Base-by-base conservation (phyloP, 2,888 invertebrate genomes). In the Zelleria hepariella region DNA sequence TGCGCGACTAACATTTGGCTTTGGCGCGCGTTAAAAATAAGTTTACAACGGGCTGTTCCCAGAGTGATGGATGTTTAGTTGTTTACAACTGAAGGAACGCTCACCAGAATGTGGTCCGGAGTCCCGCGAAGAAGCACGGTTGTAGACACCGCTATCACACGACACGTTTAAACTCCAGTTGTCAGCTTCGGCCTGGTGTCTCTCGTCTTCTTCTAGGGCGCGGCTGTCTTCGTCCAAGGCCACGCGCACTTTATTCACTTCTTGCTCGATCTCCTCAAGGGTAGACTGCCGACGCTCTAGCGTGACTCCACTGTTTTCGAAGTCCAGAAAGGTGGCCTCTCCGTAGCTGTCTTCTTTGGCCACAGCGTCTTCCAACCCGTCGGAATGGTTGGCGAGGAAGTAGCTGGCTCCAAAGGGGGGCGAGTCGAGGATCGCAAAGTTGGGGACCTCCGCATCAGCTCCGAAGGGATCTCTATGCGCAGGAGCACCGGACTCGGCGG, bases 101-200 rank as follows among this genome's bases (percentile, higher is more conserved):
- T 82, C 62, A 89, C 89, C 88, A 64, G 89, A 89, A 71, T 89
- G 88, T 24, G 89, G 89, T 61, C 89, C 89, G 58, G 89, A 89
- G 67, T 89, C 89, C 63, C 89, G 80, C 59, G 89, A 89, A 23
- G 89, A 89, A 25, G 89, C 91, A 24, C 91, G 90, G 69, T 92
- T 91, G 73, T 91, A 91, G 64, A 90, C 90, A 61, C 90, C 90
- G 71, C 90, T 91, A 69, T 91, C 91, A 63, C 90, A 89, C 61
- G 90, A 91, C 64, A 90, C 87, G 73, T 90, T 90, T 65, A 89
- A 72, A 63, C 89, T 87, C 89, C 89, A 89, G 69, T 83, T 86
- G 65, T 89, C 89, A 0, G 80, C 83, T 64, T 89, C 87, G 2
- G 78, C 86, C 64, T 85, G 86, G 20, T 86, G 83, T 42, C 77